Evolutionary conservation across 2,113 vertebrate genomes (phyloP), one percentile per base, ranked within the genome.

Genomic region (Fregetta grallaria): DNA sequence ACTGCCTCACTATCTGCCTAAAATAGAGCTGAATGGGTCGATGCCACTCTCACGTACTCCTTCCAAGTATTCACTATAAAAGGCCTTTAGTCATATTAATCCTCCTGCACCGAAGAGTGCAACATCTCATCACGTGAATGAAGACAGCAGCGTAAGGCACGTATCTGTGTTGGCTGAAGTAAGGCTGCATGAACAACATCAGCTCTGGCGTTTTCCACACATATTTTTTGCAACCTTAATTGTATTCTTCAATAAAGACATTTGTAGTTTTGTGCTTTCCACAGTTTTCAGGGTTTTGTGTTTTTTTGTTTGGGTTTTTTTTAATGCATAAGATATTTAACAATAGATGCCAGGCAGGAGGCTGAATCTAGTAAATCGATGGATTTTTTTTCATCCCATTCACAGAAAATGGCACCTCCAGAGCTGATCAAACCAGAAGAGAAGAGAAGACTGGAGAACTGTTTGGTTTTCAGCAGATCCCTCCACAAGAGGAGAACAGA

Each of bases 31-130:
- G 26, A 30, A 42, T 83, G 50, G 34, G 49, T 80, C 1, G 0
- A 61, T 49, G 71, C 8, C 17, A 15, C 23, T 52, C 38, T 40
- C 11, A 2, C 0, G 0, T 7, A 11, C 50, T 77, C 38, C n/a
- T 67, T 74, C 79, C 59, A 79, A 45, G 9, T 16, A 66, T 30
- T 32, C 74, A 49, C 45, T 71, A 23, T 11, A 58, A 88, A 82
- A 84, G 15, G 23, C 52, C 16, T 89, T 86, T 42, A 91, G 34
- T 45, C 42, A 52, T n/a, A 50, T 40, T 84, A 89, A 87, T 55
- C 32, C 25, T 89, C 7, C 34, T 91, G 72, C 67, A 80, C 16
- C 3, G 2, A 52, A 66, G 56, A 63, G 23, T 26, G 42, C 5
- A 73, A 76, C 26, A 59, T 71, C 47, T 81, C 73, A 61, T 30